Evolutionary conservation across 2,888 invertebrate species (phyloP).

Genomic region (Archaeoteleia sp.): DNA sequence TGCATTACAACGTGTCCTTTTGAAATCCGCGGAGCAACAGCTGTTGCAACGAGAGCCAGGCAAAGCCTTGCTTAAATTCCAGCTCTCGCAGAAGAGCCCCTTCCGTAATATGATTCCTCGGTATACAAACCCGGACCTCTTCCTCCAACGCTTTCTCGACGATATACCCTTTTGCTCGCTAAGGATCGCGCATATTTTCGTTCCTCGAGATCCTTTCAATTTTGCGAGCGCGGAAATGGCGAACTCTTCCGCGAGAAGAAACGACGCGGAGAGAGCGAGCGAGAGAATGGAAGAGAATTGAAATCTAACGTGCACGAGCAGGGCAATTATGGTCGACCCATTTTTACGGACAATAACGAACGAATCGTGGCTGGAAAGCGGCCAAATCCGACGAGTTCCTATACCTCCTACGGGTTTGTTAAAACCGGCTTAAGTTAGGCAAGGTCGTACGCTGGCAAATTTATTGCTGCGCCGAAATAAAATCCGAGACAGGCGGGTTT

Average conservation of each 20-base stretch:
- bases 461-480: conserved; percentile 45
- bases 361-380: conserved; percentile 66
- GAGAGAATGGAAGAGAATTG: conserved; percentile 33
- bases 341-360: conserved; percentile 72
- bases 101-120: conserved; percentile 24
- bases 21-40: conserved; percentile 27
- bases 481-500: conserved; percentile 16
- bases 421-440: conserved; percentile 70
- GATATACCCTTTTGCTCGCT: conserved; percentile 26
- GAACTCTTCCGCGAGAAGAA: conserved; percentile 20
- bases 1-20: conserved; percentile 41
- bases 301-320: conserved; percentile 53
- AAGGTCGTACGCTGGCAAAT: conserved; percentile 62
- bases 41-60: conserved; percentile 16
- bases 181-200: conserved; percentile 41
- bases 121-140: conserved; percentile 30
- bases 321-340: conserved; percentile 72
- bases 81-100: conserved; percentile 25
- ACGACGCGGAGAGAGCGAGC: not conserved
- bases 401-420: conserved; percentile 61
- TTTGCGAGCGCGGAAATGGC: conserved; percentile 33
- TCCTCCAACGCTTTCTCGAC: conserved; percentile 8
- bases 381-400: conserved; percentile 66
- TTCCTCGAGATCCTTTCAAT: conserved; percentile 41
- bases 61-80: conserved; percentile 18